These are phyloP conservation scores for Cataglyphis hispanica DNA, from an alignment of 1,140 invertebrate species.

Conservation along the genomic window DNA sequence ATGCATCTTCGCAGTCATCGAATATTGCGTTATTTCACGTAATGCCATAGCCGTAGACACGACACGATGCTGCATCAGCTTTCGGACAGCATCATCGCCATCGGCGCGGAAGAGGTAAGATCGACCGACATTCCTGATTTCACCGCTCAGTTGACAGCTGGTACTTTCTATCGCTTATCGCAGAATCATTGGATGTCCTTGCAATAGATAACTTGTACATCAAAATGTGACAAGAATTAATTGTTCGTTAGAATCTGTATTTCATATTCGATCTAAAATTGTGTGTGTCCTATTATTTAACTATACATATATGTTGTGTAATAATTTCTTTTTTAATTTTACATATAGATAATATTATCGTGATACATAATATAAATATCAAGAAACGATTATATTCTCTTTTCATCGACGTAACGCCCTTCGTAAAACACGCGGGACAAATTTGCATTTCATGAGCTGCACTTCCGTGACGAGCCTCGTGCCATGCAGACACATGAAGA, in stretches of 20 bases:
- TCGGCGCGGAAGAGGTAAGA: slow-evolving; percentile 25
- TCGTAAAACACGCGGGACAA: slow-evolving; percentile 3
- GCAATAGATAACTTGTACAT: slow-evolving; percentile 1
- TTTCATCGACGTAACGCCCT: neutral
- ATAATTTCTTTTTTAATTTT: slow-evolving; percentile 5
- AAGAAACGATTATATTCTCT: neutral
- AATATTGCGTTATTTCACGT: slow-evolving; percentile 70
- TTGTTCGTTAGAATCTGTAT: neutral
- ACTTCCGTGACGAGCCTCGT: slow-evolving; percentile 64
- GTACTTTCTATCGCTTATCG: slow-evolving; percentile 34
- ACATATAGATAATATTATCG: neutral
- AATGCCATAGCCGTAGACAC: slow-evolving; percentile 45
- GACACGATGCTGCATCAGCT: slow-evolving; percentile 25
- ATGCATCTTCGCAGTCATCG: slow-evolving; percentile 61
- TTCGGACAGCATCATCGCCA: slow-evolving; percentile 5
- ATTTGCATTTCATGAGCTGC: slow-evolving; percentile 67
- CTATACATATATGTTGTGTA: neutral
- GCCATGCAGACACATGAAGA: slow-evolving; percentile 11
- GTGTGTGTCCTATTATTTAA: neutral
- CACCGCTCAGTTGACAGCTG: slow-evolving; percentile 8
- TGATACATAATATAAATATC: no score
- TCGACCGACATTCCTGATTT: slow-evolving; percentile 65
- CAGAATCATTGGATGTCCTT: slow-evolving; percentile 11
- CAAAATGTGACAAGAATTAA: neutral
- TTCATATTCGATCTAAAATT: neutral